These are phyloP conservation scores for Seladonia tumulorum DNA, from an alignment of 2,888 invertebrate genomes.

Conservation along the genomic window DNA sequence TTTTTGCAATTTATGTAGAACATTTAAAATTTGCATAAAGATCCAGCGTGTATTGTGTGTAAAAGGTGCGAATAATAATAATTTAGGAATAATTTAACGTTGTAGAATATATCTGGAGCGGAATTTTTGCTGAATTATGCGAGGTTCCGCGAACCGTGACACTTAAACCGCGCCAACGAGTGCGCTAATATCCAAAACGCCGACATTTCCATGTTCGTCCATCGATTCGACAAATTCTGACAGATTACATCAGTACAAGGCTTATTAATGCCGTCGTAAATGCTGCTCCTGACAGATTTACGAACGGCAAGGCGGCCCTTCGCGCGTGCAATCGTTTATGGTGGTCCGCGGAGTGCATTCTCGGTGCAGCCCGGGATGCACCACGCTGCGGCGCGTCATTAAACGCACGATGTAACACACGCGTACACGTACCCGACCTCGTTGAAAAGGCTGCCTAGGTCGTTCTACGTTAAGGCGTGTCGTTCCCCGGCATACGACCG, in stretches of 20 bases:
- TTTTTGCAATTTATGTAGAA: no score
- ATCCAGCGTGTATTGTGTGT: not conserved
- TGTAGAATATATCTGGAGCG: not conserved
- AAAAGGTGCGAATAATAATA: not conserved
- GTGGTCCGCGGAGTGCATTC: conserved; percentile 62
- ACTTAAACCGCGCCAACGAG: not conserved
- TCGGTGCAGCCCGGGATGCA: conserved; percentile 63
- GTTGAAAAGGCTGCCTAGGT: conserved; percentile 38
- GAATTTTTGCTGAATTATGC: not conserved
- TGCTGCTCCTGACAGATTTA: conserved; percentile 64
- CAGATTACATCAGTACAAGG: conserved; percentile 58
- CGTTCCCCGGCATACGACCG: conserved; percentile 31
- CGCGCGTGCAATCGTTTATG: conserved; percentile 67
- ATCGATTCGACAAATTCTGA: conserved; percentile 57
- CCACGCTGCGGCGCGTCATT: conserved; percentile 63
- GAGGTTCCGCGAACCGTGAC: not conserved
- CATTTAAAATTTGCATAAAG: not conserved
- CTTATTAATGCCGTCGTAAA: conserved; percentile 62
- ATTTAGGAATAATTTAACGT: not conserved
- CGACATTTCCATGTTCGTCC: conserved; percentile 9
- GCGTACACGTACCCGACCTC: conserved; percentile 28
- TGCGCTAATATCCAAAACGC: conserved; percentile 19
- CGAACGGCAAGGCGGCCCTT: conserved; percentile 57
- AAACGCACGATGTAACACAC: conserved; percentile 55
- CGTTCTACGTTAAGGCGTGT: conserved; percentile 42